phyloP scores from a whole-genome alignment of 35 echinoderm and acorn worm species.

The Apostichopus californicus region DNA sequence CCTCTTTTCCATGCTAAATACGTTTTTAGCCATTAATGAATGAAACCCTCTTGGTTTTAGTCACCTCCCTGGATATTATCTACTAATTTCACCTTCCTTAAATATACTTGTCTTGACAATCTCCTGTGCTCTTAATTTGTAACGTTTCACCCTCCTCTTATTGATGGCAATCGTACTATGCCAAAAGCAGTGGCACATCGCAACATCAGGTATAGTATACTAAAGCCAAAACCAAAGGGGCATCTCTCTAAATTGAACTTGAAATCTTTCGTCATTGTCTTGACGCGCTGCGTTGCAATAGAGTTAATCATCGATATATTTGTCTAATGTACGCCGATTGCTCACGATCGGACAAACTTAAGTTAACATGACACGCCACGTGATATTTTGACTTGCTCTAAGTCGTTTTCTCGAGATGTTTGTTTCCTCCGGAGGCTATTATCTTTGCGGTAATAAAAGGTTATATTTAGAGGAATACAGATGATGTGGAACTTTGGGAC shows the following conservation, averaged over 20 bases:
- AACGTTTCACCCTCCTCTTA: no score
- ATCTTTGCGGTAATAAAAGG: background rate
- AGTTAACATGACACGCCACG: background rate
- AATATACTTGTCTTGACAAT: no score
- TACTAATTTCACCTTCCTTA: no score
- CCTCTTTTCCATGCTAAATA: no score
- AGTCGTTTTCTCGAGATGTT: slow-evolving; percentile 11
- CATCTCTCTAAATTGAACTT: background rate
- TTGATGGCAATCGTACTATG: no score
- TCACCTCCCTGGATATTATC: no score
- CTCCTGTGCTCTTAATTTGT: no score
- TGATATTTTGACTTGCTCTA: slow-evolving; percentile 5
- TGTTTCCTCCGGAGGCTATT: slow-evolving; percentile 3
- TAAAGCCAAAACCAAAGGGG: background rate
- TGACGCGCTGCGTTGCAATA: background rate
- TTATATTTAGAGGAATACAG: background rate
- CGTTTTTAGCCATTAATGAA: no score
- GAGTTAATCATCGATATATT: background rate
- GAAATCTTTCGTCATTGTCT: background rate
- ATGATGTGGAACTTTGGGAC: background rate
- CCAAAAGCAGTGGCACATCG: no score
- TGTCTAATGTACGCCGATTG: background rate
- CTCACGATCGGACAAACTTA: background rate
- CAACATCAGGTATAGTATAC: no score
- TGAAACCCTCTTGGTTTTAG: no score